Conservation (phyloP, 2,797 vertebrate genomes). For the Schizopygopsis malacanthus region DNA sequence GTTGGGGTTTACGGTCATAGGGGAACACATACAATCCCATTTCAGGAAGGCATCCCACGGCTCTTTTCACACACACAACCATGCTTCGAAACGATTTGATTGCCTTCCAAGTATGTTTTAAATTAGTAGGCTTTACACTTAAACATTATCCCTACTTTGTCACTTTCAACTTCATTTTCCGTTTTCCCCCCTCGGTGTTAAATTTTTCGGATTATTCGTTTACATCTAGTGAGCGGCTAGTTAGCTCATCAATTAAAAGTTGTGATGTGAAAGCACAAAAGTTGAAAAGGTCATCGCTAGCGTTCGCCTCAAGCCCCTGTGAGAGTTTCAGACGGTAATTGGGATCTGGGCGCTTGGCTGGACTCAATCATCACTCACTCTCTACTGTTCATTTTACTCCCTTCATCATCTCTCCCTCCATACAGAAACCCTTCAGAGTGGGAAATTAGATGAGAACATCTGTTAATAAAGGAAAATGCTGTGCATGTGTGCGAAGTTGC, state of each 20-base stretch:
- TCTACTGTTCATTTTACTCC: constrained; percentile 30
- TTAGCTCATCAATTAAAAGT: constrained; percentile 33
- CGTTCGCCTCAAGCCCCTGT: constrained; percentile 11
- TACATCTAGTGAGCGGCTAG: not conserved
- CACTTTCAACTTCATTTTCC: not conserved
- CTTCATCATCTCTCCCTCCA: constrained; percentile 31
- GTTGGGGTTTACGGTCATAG: not conserved
- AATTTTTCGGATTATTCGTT: constrained; percentile 7
- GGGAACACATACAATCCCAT: not conserved
- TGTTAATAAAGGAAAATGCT: constrained; percentile 31
- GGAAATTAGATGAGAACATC: constrained; percentile 39
- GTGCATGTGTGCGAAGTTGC: not conserved
- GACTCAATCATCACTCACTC: constrained; percentile 31
- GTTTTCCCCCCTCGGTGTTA: not conserved
- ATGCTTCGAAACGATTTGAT: not conserved
- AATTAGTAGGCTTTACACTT: not conserved
- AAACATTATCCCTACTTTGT: not conserved
- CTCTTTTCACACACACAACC: not conserved
- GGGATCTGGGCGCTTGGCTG: constrained; percentile 35
- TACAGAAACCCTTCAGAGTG: constrained; percentile 21
- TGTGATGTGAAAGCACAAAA: constrained; percentile 46
- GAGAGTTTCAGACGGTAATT: constrained; percentile 37
- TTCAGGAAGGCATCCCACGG: not conserved
- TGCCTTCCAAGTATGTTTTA: not conserved
- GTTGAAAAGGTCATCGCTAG: constrained; percentile 53